Evolutionary conservation across 2,797 vertebrate species (phyloP), one percentile per base, ranked within the genome.

Genomic region (Phrynocephalus vlangalii): DNA sequence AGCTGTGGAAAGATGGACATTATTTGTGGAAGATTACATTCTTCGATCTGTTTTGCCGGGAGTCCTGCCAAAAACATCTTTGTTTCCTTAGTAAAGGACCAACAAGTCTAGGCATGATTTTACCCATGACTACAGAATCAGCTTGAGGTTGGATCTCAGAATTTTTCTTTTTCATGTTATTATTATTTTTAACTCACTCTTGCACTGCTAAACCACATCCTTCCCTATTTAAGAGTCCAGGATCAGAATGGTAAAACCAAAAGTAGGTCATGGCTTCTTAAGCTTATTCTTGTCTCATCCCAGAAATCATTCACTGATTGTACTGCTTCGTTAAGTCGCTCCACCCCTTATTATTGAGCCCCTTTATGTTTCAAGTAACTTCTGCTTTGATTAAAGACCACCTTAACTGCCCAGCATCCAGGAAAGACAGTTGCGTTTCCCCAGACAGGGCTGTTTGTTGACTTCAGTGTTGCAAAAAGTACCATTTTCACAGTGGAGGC

Each of bases 191-290:
- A 44, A 44, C 88, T 72, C 22, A 83, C 1, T 44, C 91, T 73
- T 73, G 92, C 94, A 93, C 93, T 94, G 91, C 92, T 88, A 94
- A 95, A 95, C 94, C 95, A 95, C 95, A 95, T 96, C 95, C 95
- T 94, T 89, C 78, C 48, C 63, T 56, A 73, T 44, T 67, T 82
- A 56, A 67, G 0, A 94, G 90, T 80, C 70, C 30, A 82, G 80
- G 93, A 89, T 92, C 91, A 79, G 92, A 28, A 4, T 90, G 90
- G 44, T 89, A 91, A 93, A 94, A 95, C 89, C 80, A 94, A 94
- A 95, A 95, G 90, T 95, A 96, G 94, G 94, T 92, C 94, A 94
- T 80, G 88, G 83, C 18, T 93, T 92, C 90, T 78, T 0, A 52
- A 13, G 22, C 5, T 60, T 28, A 28, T 56, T n/a, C 67, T 16